Percentiles rank a stretch among this genome's conserved stretches.
These are phyloP conservation scores for Campopleginae sp. DNA, from an alignment of 2,888 invertebrate species.

Conservation along the genomic window DNA sequence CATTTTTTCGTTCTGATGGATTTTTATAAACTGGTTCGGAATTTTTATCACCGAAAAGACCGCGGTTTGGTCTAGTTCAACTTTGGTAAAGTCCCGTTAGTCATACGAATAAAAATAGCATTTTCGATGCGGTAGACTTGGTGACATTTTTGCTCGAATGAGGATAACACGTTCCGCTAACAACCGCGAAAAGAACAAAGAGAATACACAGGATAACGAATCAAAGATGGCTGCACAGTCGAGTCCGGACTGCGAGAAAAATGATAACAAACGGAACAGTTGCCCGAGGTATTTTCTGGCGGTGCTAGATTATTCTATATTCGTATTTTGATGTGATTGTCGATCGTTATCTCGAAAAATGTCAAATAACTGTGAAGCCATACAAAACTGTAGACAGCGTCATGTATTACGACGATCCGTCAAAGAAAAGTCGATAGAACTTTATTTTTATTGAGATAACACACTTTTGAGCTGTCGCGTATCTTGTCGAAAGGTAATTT, in stretches of 20 bases:
- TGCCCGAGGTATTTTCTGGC: not conserved
- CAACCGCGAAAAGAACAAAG: not conserved
- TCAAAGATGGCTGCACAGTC: constrained; percentile 1
- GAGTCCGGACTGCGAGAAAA: not conserved
- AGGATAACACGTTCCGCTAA: not conserved
- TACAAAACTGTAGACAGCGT: not conserved
- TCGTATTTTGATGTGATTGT: not conserved
- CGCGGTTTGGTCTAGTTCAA: not conserved
- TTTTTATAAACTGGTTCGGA: not conserved
- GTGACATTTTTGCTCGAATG: constrained; percentile 8
- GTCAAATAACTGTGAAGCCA: not conserved
- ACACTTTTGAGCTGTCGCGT: not conserved
- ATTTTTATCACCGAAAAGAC: not conserved
- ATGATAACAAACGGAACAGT: not conserved
- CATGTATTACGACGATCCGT: not conserved
- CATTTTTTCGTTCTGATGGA: no score
- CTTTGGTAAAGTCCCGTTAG: constrained; percentile 26
- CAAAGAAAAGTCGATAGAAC: not conserved
- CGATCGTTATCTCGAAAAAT: not conserved
- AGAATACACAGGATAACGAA: not conserved
- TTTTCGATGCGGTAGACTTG: not conserved
- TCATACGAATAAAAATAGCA: constrained; percentile 35
- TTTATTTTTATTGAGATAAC: not conserved
- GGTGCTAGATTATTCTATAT: not conserved
- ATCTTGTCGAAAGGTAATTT: not conserved